Conservation (phyloP, 2,797 vertebrate genomes). For the Oceanodroma leucorhoa region DNA sequence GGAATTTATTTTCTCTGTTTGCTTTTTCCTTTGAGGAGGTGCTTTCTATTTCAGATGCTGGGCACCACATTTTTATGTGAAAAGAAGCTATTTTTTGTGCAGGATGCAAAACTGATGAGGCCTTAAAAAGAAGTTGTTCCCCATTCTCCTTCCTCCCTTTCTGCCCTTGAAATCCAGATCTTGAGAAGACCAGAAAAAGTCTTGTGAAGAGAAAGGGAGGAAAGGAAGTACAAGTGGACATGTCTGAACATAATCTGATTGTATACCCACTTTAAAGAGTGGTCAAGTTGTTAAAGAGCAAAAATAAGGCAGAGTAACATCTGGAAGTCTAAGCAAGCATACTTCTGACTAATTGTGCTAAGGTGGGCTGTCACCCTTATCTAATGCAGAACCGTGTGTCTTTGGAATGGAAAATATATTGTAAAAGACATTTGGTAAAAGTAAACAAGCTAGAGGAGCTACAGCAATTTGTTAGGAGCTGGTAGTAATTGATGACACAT, state of each 20-base stretch:
- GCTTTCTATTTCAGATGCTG: not conserved
- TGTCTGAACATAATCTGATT: not conserved
- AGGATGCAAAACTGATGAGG: not conserved
- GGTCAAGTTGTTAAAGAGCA: not conserved
- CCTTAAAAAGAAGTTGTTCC: not conserved
- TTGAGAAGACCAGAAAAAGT: not conserved
- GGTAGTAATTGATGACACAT: not conserved
- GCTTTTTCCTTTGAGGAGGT: not conserved
- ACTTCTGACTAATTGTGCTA: not conserved
- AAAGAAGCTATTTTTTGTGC: not conserved
- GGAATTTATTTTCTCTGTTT: not conserved
- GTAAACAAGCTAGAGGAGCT: not conserved
- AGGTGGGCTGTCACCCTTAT: not conserved
- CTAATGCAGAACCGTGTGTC: not conserved
- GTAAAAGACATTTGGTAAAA: not conserved
- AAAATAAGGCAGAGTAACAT: not conserved
- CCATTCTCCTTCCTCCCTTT: not conserved
- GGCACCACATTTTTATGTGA: not conserved
- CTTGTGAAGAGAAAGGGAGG: not conserved
- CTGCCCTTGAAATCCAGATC: not conserved
- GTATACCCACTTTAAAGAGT: not conserved
- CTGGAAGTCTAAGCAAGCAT: not conserved
- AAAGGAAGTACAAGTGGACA: not conserved
- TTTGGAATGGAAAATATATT: not conserved
- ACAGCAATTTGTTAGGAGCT: not conserved